These are phyloP conservation scores for Elgaria multicarinata DNA, from an alignment of 2,113 vertebrate genomes.

Conservation along the genomic window DNA sequence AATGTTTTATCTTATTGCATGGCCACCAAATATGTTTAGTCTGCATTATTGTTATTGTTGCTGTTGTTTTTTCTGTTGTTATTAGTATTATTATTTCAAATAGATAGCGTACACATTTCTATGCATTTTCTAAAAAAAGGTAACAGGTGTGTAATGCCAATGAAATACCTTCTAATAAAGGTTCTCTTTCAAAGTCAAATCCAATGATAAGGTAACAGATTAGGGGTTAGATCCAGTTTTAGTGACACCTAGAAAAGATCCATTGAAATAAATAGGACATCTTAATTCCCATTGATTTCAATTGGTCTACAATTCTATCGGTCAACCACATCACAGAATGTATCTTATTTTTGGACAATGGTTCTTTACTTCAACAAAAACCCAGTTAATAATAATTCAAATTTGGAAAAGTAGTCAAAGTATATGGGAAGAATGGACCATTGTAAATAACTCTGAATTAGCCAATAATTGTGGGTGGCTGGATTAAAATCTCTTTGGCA, in stretches of 20 bases:
- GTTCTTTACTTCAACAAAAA: too few species aligned
- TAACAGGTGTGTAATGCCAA: too few species aligned
- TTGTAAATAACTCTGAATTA: not conserved
- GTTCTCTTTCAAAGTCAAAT: not conserved
- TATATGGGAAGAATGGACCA: too few species aligned
- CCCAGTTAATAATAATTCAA: too few species aligned
- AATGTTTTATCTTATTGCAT: not conserved
- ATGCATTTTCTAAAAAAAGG: not conserved
- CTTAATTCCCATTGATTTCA: too few species aligned
- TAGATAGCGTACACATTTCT: not conserved
- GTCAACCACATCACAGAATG: not conserved
- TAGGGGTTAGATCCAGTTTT: too few species aligned
- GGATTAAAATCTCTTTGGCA: not conserved
- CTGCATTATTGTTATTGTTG: too few species aligned
- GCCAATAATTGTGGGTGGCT: not conserved
- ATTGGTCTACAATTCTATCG: not conserved
- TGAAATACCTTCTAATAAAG: not conserved
- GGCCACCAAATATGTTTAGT: not conserved
- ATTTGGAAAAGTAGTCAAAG: too few species aligned
- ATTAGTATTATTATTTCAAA: too few species aligned
- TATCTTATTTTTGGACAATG: not conserved
- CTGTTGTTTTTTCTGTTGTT: too few species aligned
- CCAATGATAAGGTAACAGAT: not conserved
- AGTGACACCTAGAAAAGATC: too few species aligned
- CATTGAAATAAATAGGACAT: too few species aligned